Evolutionary conservation across 2,888 invertebrate genomes (phyloP).

Genomic region (Drosophila yooni): DNA sequence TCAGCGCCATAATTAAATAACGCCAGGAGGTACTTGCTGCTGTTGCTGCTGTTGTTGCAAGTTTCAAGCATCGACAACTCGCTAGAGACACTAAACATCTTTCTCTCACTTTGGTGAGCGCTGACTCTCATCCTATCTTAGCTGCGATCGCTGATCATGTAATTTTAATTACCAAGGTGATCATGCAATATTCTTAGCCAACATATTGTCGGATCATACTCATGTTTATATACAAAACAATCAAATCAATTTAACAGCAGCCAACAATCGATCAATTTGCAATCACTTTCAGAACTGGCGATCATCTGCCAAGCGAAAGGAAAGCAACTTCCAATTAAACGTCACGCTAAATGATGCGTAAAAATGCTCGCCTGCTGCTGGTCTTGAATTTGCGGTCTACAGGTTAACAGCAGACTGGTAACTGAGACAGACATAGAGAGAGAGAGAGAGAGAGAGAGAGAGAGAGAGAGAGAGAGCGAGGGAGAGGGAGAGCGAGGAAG

Average conservation of each 20-base stretch:
- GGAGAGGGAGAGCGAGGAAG: background rate
- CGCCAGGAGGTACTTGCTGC: constrained; percentile 80
- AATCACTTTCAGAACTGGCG: constrained; percentile 32
- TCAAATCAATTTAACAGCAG: constrained; percentile 70
- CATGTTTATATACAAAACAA: constrained; percentile 58
- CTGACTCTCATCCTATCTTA: background rate
- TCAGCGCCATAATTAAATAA: constrained; percentile 85
- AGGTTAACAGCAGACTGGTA: constrained; percentile 4
- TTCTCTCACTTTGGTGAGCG: background rate
- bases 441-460: constrained; percentile 1
- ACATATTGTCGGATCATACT: constrained; percentile 51
- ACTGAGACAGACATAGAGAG: constrained; percentile 10
- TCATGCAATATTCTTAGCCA: constrained; percentile 41
- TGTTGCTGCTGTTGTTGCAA: background rate
- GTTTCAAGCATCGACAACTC: constrained; percentile 15
- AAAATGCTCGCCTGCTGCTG: constrained; percentile 79
- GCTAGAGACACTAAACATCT: constrained; percentile 7
- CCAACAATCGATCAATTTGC: constrained; percentile 71
- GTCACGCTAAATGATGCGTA: constrained; percentile 82
- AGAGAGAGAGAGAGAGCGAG: background rate
- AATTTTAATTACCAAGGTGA: constrained; percentile 66
- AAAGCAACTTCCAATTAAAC: constrained; percentile 77
- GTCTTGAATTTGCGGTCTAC: constrained; percentile 64
- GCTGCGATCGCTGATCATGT: constrained; percentile 57
- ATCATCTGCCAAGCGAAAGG: constrained; percentile 42